Evolutionary conservation across 2,888 invertebrate species (phyloP), one percentile per base, ranked within the genome.

Genomic region (Stegana nigrithorax): DNA sequence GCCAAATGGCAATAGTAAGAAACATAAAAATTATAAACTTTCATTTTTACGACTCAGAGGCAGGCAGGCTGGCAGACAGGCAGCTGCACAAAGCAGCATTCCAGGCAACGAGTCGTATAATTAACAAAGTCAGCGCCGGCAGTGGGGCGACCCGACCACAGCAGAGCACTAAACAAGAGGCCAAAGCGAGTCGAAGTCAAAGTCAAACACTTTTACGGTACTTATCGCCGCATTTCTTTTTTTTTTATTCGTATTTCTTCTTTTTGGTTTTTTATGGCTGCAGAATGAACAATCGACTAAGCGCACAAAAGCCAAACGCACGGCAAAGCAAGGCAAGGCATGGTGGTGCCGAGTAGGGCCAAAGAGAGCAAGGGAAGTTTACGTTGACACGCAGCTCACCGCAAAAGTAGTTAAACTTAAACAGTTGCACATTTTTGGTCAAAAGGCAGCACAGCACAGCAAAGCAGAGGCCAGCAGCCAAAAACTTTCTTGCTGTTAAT

Each of bases 141-240:
- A 50, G 50, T 7, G 26, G 17, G n/a, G n/a, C n/a, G n/a, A n/a
- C n/a, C 32, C 2, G 32, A 32, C 10, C 32, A 12, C n/a, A n/a
- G n/a, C n/a, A n/a, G n/a, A 39, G 14, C 39, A 4, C 4, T 39
- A 10, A 39, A 2, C 39, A 39, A 39, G 4, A 39, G n/a, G 39
- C 2, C 17, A 14, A 4, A 8, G 14, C 39, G 14, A 39, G 5
- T 4, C 3, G 3, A 17, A 14, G 14, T 21, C 32, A 10, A 32
- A 36, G 53, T 55, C 53, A 55, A 55, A 55, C 21, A 32, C 53
- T 36, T 55, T 55, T n/a, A 55, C 53, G 21, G 53, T 14, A 55
- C 53, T 55, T 55, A 36, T 32, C 53, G 36, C 29, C 19, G 51
- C 29, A 10, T 23, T 47, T 25, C n/a, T n/a, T n/a, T n/a, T n/a